These are phyloP conservation scores for Rotaria macrura DNA, from an alignment of 2,888 invertebrate genomes.

Conservation along the genomic window DNA sequence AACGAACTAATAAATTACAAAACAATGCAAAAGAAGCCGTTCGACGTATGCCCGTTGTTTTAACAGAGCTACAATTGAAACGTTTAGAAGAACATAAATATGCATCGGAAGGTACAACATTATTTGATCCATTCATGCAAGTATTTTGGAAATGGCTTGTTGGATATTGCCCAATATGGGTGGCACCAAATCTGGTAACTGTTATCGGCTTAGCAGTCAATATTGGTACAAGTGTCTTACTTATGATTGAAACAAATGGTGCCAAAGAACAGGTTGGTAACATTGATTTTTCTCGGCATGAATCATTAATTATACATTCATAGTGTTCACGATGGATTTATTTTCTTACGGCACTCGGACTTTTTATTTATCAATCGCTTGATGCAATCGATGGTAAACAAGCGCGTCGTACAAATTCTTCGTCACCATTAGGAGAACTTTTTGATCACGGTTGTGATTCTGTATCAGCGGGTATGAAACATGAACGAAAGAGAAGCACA, in stretches of 20 bases:
- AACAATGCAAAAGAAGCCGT: background rate
- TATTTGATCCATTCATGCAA: conserved; percentile 77
- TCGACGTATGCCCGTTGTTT: background rate
- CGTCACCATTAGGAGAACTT: conserved; percentile 84
- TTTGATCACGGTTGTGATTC: conserved; percentile 99
- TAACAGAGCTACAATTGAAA: conserved; percentile 24
- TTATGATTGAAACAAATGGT: background rate
- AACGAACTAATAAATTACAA: background rate
- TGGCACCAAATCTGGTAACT: conserved; percentile 94
- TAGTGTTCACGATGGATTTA: conserved; percentile 83
- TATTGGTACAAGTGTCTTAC: conserved; percentile 66
- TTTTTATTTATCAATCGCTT: conserved; percentile 90
- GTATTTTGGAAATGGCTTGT: conserved; percentile 92
- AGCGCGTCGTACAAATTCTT: conserved; percentile 83
- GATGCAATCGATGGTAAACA: conserved; percentile 99
- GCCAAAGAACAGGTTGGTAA: conserved; percentile 2
- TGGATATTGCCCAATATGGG: conserved; percentile 71
- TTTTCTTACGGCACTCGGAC: conserved; percentile 75
- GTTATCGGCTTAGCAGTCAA: conserved; percentile 80
- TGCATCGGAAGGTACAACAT: conserved; percentile 70
- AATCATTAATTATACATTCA: too few species aligned
- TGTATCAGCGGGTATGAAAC: conserved; percentile 64
- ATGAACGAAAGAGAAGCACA: too few species aligned
- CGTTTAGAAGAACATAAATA: conserved; percentile 65
- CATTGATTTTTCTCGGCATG: too few species aligned